Conservation (phyloP, 64 coral and sea anemone species). For the Montipora cactus region DNA sequence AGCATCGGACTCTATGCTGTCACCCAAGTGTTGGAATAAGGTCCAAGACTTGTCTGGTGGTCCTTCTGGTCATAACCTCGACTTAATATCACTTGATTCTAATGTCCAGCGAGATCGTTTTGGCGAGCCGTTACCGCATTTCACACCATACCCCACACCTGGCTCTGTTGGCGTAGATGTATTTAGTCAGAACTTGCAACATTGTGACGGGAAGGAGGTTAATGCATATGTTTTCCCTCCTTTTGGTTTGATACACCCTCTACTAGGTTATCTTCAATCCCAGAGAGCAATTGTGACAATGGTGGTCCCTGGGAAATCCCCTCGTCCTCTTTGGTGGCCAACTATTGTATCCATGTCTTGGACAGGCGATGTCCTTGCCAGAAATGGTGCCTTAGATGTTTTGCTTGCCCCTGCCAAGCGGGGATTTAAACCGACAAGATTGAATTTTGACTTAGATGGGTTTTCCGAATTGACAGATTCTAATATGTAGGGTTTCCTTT, state of each 20-base stretch:
- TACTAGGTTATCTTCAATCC: too few species aligned
- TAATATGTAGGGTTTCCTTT: neutral
- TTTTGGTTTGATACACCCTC: too few species aligned
- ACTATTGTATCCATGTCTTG: too few species aligned
- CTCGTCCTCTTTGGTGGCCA: too few species aligned
- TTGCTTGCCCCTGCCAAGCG: neutral
- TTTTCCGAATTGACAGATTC: constrained; percentile 2
- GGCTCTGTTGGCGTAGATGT: constrained; percentile 7
- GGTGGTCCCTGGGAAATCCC: too few species aligned
- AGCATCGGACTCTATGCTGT: constrained; percentile 18
- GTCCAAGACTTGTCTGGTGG: constrained; percentile 35
- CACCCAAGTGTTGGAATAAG: neutral
- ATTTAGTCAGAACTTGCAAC: constrained; percentile 21
- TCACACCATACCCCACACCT: constrained; percentile 13
- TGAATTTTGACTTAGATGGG: neutral
- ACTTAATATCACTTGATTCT: too few species aligned
- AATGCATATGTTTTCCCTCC: neutral
- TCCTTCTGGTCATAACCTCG: neutral
- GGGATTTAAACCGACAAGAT: neutral
- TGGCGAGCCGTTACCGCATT: neutral
- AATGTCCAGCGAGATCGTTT: too few species aligned
- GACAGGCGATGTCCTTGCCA: neutral
- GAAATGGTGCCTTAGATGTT: neutral
- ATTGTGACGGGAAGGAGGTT: neutral
- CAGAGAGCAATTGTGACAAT: too few species aligned